A percentile compares a stretch with the other conserved stretches of the same genome.
Conservation (phyloP, 2,113 vertebrate genomes). For the Paedocypris sp. region DNA sequence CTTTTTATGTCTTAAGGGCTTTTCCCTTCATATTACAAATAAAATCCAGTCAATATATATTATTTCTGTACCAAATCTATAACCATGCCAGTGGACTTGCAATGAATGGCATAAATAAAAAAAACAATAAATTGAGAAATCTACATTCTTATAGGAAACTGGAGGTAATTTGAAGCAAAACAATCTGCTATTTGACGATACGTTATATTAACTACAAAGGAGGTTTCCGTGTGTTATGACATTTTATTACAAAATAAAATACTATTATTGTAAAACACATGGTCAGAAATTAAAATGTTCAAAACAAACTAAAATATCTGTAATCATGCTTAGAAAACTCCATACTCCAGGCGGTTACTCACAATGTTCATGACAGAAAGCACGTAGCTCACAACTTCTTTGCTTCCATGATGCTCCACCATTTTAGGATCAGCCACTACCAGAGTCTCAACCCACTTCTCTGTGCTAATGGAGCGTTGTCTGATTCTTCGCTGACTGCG, state of each 20-base stretch:
- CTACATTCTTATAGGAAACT: no score
- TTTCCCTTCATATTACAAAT: constrained; percentile 23
- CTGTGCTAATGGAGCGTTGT: constrained; percentile 79
- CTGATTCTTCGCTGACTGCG: constrained; percentile 54
- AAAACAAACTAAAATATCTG: no score
- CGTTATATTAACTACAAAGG: no score
- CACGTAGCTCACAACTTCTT: constrained; percentile 75
- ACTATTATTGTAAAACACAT: no score
- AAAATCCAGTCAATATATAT: constrained; percentile 15
- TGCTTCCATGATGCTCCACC: constrained; percentile 80
- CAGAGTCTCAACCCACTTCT: constrained; percentile 95
- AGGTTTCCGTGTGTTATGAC: no score
- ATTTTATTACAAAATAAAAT: no score
- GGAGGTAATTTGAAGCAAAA: no score
- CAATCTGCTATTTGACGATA: no score
- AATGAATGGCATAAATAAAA: no score
- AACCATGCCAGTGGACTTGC: constrained; percentile 38
- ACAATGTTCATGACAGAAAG: constrained; percentile 98
- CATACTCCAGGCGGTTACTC: constrained; percentile 44
- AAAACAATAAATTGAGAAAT: no score
- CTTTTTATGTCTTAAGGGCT: constrained; percentile 32
- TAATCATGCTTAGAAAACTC: not conserved
- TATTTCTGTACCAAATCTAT: constrained; percentile 34
- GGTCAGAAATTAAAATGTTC: no score
- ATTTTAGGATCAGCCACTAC: constrained; percentile 93